Evolutionary conservation across 2,797 vertebrate species (phyloP), one percentile per base, ranked within the genome.

Genomic region (Catostomus latipinnis): DNA sequence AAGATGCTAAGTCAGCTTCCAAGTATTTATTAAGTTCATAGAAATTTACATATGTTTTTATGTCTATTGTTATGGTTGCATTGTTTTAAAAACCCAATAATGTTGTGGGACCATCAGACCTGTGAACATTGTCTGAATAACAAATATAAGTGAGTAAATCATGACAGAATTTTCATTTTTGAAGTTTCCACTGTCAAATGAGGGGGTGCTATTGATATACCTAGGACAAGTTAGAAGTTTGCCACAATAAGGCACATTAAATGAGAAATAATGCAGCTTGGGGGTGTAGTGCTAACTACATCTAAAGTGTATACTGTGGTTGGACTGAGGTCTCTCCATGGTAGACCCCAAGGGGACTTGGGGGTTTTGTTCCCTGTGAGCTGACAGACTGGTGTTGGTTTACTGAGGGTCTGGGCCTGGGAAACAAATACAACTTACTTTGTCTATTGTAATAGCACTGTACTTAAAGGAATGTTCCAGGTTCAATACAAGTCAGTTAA

Each of bases 381-480:
- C 78, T 61, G 69, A 86, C 62, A 83, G 78, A 65, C 80, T 72
- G 88, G 90, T 90, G 89, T 91, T 89, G 83, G 87, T 83, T 93
- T 92, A 91, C 92, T 85, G 61, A 54, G 16, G 72, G 71, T 80
- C 80, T 66, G 11, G 65, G 65, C 74, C 71, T 76, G 52, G 13
- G 65, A 63, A 57, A 73, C 34, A 53, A 46, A 81, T 81, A 62
- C 46, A 53, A 53, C 53, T 49, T 53, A 65, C 34, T 10, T n/a
- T 52, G 7, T 56, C 71, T 80, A 69, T 76, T 78, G 67, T 80
- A 70, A 81, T 62, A 46, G 14, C 9, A 45, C 52, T 53, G 5
- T 50, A 45, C 16, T 16, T 63, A 57, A 58, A 18, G 9, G 48
- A 16, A 6, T 22, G 34, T 34, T 34, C 34, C 34, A 34, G 34